phyloP scores from a whole-genome alignment of 2,113 vertebrate genomes.

The Peromyscus californicus region DNA sequence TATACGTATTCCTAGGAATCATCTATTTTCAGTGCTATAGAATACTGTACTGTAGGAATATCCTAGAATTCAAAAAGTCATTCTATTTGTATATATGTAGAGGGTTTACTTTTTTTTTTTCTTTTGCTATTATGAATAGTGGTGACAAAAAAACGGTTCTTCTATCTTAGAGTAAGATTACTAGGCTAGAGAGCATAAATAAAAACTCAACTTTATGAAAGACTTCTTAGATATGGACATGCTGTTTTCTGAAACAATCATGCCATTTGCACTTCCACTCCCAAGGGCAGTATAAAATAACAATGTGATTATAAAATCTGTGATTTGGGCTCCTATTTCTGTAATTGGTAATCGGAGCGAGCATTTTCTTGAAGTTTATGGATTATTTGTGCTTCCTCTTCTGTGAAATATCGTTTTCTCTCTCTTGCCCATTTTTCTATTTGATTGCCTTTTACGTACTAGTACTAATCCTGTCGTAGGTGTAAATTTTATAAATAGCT shows the following conservation, averaged over 20 bases:
- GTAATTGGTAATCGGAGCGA: neutral
- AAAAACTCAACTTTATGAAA: neutral
- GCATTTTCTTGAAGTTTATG: constrained; percentile 10
- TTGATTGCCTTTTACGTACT: constrained; percentile 8
- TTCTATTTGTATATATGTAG: neutral
- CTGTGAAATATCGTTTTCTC: constrained; percentile 34
- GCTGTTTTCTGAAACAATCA: neutral
- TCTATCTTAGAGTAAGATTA: neutral
- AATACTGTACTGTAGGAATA: constrained; percentile 12
- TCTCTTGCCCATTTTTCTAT: constrained; percentile 19
- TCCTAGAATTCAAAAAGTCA: constrained; percentile 13
- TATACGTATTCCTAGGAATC: neutral
- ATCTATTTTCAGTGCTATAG: neutral
- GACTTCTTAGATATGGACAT: neutral
- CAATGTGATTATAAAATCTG: constrained; percentile 8
- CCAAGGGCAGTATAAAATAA: neutral
- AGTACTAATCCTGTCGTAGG: neutral
- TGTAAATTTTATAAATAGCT: neutral
- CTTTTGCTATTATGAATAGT: constrained; percentile 11
- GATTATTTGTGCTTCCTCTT: constrained; percentile 22
- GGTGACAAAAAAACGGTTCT: neutral
- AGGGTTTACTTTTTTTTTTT: neutral
- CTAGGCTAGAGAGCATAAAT: neutral
- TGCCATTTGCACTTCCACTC: neutral
- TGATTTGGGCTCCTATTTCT: neutral